phyloP scores from a whole-genome alignment of 2,888 invertebrate genomes.

The Clostera curtula region DNA sequence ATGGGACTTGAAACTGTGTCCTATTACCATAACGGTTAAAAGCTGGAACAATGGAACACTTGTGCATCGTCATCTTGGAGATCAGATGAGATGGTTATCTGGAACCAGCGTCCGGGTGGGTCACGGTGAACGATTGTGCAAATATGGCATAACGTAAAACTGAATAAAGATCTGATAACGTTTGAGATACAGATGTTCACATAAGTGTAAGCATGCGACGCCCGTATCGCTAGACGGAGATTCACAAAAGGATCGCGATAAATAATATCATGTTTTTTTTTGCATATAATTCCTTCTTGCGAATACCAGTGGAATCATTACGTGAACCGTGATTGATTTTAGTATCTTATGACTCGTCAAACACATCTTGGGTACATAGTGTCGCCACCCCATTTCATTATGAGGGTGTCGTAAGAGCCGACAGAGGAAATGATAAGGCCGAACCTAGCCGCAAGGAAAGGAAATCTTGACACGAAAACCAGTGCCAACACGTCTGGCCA shows the following conservation, averaged over 20 bases:
- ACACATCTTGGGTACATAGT: too few relatives aligned
- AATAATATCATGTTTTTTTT: too few relatives aligned
- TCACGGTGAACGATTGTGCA: slow-evolving; percentile 39
- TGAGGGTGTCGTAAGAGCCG: too few relatives aligned
- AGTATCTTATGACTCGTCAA: too few relatives aligned
- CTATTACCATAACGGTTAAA: slow-evolving; percentile 19
- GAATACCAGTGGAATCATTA: too few relatives aligned
- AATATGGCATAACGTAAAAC: slow-evolving; percentile 26
- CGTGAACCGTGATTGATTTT: too few relatives aligned
- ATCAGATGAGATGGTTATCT: slow-evolving; percentile 43
- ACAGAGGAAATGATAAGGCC: too few relatives aligned
- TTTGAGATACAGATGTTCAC: slow-evolving; percentile 23
- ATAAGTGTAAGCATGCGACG: slow-evolving; percentile 6
- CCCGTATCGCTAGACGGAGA: not conserved
- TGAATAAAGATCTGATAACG: slow-evolving; percentile 28
- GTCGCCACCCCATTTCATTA: too few relatives aligned
- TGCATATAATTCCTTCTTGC: too few relatives aligned
- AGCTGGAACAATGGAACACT: slow-evolving; percentile 30
- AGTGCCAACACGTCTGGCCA: too few relatives aligned
- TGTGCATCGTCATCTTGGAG: slow-evolving; percentile 33
- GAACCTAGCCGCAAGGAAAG: too few relatives aligned
- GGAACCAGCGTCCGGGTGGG: slow-evolving; percentile 33
- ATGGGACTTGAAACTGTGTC: slow-evolving; percentile 16
- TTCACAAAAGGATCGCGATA: not conserved
- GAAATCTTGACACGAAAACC: too few relatives aligned